Evolutionary conservation across 2,888 invertebrate genomes (phyloP), one percentile per base, ranked within the genome.

Genomic region (Tryphoninae sp.): DNA sequence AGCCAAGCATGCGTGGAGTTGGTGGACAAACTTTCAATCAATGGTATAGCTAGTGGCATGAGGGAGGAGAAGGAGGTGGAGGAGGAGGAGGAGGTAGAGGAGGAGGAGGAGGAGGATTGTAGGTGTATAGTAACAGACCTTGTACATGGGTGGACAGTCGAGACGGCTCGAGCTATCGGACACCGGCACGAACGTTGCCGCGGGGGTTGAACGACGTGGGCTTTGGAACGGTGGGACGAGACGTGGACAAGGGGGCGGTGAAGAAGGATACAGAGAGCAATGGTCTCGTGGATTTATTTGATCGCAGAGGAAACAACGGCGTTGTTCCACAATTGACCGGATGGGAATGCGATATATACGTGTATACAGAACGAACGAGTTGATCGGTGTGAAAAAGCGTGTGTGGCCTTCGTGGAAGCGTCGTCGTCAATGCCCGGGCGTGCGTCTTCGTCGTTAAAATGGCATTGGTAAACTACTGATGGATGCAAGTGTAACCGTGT

Each of bases 231-330:
- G 22, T 55, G 55, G 16, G 61, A 33, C 33, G 33, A 74, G 81
- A 79, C 74, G 73, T 61, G 76, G 67, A 82, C 83, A 79, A 59
- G 71, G 55, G 79, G 76, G 59, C 58, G 77, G 77, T 58, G 64
- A 68, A 61, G 49, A 62, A 78, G 61, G 62, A 42, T 72, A 75
- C 75, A 61, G 53, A 77, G 77, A 77, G 58, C 69, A 40, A 69
- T 77, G 62, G 69, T 62, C 55, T 86, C 87, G 87, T 88, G 89
- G 88, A 91, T 91, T 91, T 90, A 91, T 90, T 91, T 89, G 88
- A 86, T 86, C 87, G 84, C 88, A 89, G 89, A 89, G 89, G 88
- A 90, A 90, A 90, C 90, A 90, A 84, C 85, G 88, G 86, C 89
- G 87, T 87, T 85, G 85, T 80, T 84, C 84, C 82, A 80, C 86